Base-by-base conservation (phyloP, 2,888 invertebrate species). In the Elegia similella region DNA sequence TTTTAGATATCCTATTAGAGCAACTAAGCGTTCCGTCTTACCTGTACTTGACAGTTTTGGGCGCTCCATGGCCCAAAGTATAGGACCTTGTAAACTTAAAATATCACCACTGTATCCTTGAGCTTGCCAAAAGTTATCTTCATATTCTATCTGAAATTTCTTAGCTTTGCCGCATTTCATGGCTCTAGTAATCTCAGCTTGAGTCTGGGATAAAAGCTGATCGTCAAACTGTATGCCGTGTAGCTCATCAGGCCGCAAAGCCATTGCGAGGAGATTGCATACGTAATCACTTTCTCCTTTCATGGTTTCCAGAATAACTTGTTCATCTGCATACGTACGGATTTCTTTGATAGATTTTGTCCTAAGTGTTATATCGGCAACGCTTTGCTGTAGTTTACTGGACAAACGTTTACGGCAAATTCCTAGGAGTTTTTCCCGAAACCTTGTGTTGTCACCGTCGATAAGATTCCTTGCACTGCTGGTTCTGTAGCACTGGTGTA, bases 51-150 rank as follows among this genome's bases (percentile, higher is more conserved):
- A 84, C 58, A 85, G 38, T 48, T 61, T 75, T 0, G 90, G 91
- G 7, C 73, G 77, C 59, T 88, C 84, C 71, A 85, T 90, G 0
- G 90, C 89, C 91, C 91, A 91, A n/a, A 89, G 69, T 1, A 92
- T 86, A 0, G 91, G 90, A 6, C 92, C 92, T 48, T 76, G 77
- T 44, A 88, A 68, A 63, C 91, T 91, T 1, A 92, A 72, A 57
- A 91, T 88, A 53, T 91, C 90, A 1, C 92, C 92, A 59, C 87
- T 91, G 54, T 78, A 89, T 0, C 91, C 91, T 38, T 75, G 71
- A 7, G 62, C 62, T 46, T 73, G 74, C 91, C 92, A 92, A 66
- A 91, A 88, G 53, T 78, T 79, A 0, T 80, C 75, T 13, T 80
- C 76, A 59, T 91, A 92, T 62, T 83, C 76, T n/a, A 89, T 67